phyloP scores from a whole-genome alignment of 2,113 vertebrate genomes.

The Bettongia penicillata region DNA sequence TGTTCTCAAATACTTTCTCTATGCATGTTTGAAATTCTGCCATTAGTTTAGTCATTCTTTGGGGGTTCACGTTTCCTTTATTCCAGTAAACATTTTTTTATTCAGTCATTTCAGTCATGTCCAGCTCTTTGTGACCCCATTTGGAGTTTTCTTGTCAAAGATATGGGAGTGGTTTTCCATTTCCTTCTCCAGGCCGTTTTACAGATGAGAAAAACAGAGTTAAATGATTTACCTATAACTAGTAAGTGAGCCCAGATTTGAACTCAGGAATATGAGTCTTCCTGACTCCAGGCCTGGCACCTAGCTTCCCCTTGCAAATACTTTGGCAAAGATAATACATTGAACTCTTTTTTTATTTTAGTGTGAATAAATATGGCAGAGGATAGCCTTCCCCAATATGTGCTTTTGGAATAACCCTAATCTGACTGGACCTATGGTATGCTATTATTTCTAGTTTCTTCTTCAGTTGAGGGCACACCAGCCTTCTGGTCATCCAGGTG shows the following conservation, averaged over 20 bases:
- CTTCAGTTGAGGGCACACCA: neutral
- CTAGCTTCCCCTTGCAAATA: constrained; percentile 25
- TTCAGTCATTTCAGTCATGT: neutral
- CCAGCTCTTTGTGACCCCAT: neutral
- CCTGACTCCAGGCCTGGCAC: too few species aligned
- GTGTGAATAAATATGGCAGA: constrained; percentile 36
- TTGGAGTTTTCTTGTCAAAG: neutral
- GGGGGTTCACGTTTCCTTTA: constrained; percentile 69
- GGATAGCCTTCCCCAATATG: neutral
- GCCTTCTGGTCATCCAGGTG: neutral
- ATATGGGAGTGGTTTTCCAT: neutral
- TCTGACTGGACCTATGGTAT: neutral
- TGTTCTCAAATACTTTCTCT: constrained; percentile 60
- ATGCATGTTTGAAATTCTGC: constrained; percentile 52
- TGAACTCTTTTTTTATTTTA: constrained; percentile 26
- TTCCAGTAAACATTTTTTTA: constrained; percentile 51
- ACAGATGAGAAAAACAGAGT: too few species aligned
- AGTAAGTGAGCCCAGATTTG: too few species aligned
- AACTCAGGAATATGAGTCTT: too few species aligned
- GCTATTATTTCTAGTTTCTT: neutral
- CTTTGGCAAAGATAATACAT: constrained; percentile 26
- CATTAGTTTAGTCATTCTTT: constrained; percentile 61
- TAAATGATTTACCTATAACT: too few species aligned
- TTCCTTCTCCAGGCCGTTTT: too few species aligned
- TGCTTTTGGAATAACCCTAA: neutral